phyloP scores from a whole-genome alignment of 2,797 vertebrate species.

The Coregonus ussuriensis region DNA sequence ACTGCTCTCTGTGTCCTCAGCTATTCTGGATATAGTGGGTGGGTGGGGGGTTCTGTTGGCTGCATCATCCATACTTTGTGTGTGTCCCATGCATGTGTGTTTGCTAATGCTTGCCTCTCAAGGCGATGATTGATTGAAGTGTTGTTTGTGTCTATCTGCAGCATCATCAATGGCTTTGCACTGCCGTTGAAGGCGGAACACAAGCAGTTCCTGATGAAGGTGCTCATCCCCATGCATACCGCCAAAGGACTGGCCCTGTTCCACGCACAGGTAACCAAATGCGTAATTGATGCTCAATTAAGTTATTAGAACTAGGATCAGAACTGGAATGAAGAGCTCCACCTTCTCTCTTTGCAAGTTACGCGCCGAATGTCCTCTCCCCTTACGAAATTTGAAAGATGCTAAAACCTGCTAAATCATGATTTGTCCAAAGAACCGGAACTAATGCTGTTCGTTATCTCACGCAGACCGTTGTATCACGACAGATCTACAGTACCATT shows the following conservation, averaged over 20 bases:
- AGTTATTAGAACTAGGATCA: too few relatives aligned
- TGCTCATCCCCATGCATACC: slow-evolving; percentile 96
- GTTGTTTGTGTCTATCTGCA: slow-evolving; percentile 58
- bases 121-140: not conserved
- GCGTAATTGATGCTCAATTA: not conserved
- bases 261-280: slow-evolving; percentile 90
- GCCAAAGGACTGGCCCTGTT: slow-evolving; percentile 93
- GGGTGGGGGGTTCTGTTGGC: not conserved
- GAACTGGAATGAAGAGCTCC: too few relatives aligned
- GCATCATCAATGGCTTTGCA: slow-evolving; percentile 99
- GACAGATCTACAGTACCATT: too few relatives aligned
- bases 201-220: slow-evolving; percentile 99
- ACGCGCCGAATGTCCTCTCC: too few relatives aligned
- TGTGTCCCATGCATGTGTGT: not conserved
- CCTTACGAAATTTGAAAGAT: too few relatives aligned
- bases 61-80: too few relatives aligned
- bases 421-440: too few relatives aligned
- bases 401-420: too few relatives aligned
- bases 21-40: not conserved
- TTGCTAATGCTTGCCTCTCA: not conserved
- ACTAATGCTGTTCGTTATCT: too few relatives aligned
- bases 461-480: too few relatives aligned
- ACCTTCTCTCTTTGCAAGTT: too few relatives aligned
- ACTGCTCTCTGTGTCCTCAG: not conserved
- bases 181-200: slow-evolving; percentile 97